Evolutionary conservation across 2,797 vertebrate genomes (phyloP).

Genomic region (Sebastes elongatus): DNA sequence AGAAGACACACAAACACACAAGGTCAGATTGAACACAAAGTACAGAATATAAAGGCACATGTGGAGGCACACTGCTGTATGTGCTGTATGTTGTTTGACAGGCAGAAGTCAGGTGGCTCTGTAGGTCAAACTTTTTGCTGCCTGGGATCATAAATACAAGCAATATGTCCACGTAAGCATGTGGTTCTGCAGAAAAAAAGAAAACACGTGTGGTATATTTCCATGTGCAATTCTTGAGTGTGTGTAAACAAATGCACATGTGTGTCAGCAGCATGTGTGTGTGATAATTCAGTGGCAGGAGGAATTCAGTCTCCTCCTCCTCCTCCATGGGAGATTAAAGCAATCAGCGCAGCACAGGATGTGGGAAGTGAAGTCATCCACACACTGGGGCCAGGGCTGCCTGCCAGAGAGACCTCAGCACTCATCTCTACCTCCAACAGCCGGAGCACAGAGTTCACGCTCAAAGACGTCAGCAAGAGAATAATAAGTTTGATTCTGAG

Average conservation of each 20-base stretch:
- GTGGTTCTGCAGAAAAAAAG: not conserved
- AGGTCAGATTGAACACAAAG: not conserved
- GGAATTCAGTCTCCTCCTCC: slow-evolving; percentile 70
- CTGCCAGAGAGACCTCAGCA: slow-evolving; percentile 64
- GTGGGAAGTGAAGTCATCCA: slow-evolving; percentile 85
- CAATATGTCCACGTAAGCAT: slow-evolving; percentile 1
- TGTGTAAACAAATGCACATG: slow-evolving; percentile 28
- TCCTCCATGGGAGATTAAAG: slow-evolving; percentile 75
- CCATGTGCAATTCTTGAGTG: slow-evolving; percentile 8
- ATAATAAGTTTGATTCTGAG: not conserved
- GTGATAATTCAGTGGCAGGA: slow-evolving; percentile 70
- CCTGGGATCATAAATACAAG: slow-evolving; percentile 11
- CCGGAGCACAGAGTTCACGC: slow-evolving; percentile 13
- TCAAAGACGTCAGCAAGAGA: slow-evolving; percentile 15
- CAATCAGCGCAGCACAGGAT: slow-evolving; percentile 82
- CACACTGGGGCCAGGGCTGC: slow-evolving; percentile 70
- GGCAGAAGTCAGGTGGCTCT: not conserved
- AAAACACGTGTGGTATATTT: not conserved
- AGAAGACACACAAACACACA: slow-evolving; percentile 14
- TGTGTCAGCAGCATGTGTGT: slow-evolving; percentile 34
- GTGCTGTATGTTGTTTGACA: not conserved
- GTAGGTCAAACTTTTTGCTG: not conserved
- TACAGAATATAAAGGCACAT: not conserved
- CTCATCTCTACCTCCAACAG: slow-evolving; percentile 40
- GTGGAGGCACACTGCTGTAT: not conserved